Evolutionary conservation across 1,140 invertebrate genomes (phyloP), one percentile per base, ranked within the genome.

Genomic region (Micrasema minimum): DNA sequence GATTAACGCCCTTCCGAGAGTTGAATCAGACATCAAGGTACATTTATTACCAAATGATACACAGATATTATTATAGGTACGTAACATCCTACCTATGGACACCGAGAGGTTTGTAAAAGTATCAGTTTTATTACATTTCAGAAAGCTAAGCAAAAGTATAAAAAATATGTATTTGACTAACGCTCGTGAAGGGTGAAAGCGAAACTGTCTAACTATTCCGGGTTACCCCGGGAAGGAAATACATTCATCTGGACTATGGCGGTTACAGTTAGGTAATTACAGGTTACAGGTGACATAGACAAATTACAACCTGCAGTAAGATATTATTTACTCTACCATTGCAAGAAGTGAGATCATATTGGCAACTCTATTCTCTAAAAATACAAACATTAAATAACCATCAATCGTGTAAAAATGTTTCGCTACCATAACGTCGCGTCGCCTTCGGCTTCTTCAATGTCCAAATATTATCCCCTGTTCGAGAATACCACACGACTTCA

Each of bases 51-150:
- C 59, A 69, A 75, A 72, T 72, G 62, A 72, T 72, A 72, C 67
- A 72, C 65, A 53, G 65, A 70, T 75, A 72, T 53, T 62, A 31
- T 11, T 22, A 67, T 67, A 69, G 66, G 57, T 73, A 38, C 10
- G 37, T 20, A 59, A 71, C 70, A 66, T 14, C 62, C 74, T 75
- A 72, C 57, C 72, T 75, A 75, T 69, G 46, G 69, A 75, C 74
- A 75, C 41, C 74, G 70, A 75, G 74, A 75, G 68, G 45, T 67
- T 72, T 75, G 74, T 69, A 75, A 75, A 75, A 75, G 72, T 75
- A 75, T 75, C 73, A 71, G 73, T 75, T 72, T 75, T 67, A 37
- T 43, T 41, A 50, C 23, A 51, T 26, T 55, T 14, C n/a, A 57
- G 50, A 37, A 67, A 67, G 50, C 35, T 45, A 64, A 46, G 59